These are phyloP conservation scores for Temnothorax longispinosus DNA, from an alignment of 1,140 invertebrate species.

Conservation along the genomic window DNA sequence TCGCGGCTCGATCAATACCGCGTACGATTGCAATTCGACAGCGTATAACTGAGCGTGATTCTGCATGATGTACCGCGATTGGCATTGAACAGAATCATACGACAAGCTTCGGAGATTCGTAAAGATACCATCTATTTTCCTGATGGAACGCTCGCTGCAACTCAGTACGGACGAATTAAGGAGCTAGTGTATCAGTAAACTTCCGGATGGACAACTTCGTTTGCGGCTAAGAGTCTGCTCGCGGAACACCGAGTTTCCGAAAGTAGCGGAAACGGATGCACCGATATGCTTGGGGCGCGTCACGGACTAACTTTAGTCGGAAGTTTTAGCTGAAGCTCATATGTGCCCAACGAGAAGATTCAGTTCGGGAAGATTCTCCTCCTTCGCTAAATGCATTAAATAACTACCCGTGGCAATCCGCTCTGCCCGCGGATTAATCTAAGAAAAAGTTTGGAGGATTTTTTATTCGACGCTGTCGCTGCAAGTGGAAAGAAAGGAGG, in stretches of 20 bases:
- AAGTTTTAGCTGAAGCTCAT: slow-evolving; percentile 19
- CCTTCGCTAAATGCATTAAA: not conserved
- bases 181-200: slow-evolving; percentile 3
- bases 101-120: not conserved
- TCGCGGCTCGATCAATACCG: not conserved
- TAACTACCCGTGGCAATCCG: not conserved
- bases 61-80: not conserved
- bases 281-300: not conserved
- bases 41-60: not conserved
- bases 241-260: not conserved
- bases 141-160: not conserved
- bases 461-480: not conserved
- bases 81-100: not conserved
- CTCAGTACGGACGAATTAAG: slow-evolving; percentile 22
- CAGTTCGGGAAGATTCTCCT: not conserved
- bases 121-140: not conserved
- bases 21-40: not conserved
- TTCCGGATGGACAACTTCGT: slow-evolving; percentile 31
- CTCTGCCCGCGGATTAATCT: not conserved
- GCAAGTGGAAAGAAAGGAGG: not conserved
- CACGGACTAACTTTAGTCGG: not conserved
- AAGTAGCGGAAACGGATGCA: slow-evolving; percentile 32
- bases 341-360: not conserved
- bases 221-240: slow-evolving; percentile 33
- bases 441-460: not conserved